A percentile compares a stretch with the other conserved stretches of the same genome.
These are phyloP conservation scores for Disparrhopalites patrizii DNA, from an alignment of 2,888 invertebrate species.

Conservation along the genomic window DNA sequence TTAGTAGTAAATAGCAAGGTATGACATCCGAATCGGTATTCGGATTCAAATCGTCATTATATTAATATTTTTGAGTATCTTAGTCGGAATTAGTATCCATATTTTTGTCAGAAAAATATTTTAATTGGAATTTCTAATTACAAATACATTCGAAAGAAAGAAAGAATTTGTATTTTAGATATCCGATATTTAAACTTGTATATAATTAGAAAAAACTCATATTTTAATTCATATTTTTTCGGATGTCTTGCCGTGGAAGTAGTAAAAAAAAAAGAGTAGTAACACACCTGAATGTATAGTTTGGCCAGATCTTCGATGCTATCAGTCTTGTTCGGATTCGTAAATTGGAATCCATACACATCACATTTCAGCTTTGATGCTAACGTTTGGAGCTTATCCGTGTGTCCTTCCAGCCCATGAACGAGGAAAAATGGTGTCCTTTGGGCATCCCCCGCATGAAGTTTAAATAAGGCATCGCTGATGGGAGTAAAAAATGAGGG, in stretches of 20 bases:
- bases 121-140: too few relatives aligned
- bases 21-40: too few relatives aligned
- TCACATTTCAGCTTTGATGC: conserved; percentile 8
- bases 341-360: conserved; percentile 19
- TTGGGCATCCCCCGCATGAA: conserved; percentile 1
- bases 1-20: too few relatives aligned
- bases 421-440: conserved; percentile 1
- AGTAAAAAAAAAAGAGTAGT: not conserved
- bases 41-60: too few relatives aligned
- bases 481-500: not conserved
- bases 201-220: too few relatives aligned
- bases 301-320: not conserved
- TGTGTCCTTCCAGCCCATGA: conserved; percentile 26
- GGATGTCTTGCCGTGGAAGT: not conserved
- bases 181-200: too few relatives aligned
- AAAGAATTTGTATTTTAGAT: too few relatives aligned
- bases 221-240: too few relatives aligned
- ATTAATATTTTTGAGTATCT: too few relatives aligned
- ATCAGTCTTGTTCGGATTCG: not conserved
- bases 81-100: too few relatives aligned
- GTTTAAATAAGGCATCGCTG: not conserved
- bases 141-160: too few relatives aligned
- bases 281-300: not conserved
- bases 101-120: too few relatives aligned
- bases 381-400: not conserved